A percentile compares a stretch with the other conserved stretches of the same genome.
These are phyloP conservation scores for Hyposmocoma kahamanoa DNA, from an alignment of 1,140 invertebrate species.

Conservation along the genomic window DNA sequence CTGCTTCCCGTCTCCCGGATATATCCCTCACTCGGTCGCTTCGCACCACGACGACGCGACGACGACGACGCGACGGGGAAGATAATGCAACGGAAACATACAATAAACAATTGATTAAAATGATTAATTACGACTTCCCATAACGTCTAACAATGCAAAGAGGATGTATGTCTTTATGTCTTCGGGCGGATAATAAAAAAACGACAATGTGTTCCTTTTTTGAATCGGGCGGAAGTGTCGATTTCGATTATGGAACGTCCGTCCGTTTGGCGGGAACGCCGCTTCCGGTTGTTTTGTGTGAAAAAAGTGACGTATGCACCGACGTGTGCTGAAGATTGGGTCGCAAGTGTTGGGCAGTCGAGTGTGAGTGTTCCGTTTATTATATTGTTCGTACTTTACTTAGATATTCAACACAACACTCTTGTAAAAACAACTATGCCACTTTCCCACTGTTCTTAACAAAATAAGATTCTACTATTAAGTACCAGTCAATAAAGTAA, in stretches of 20 bases:
- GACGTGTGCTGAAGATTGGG: no score
- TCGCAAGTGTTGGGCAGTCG: no score
- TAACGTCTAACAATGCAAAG: constrained; percentile 25
- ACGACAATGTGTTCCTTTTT: constrained; percentile 52
- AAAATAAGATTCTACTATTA: no score
- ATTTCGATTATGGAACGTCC: constrained; percentile 62
- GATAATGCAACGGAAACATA: no score
- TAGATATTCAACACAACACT: no score
- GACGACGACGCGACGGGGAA: no score
- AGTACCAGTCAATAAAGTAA: no score
- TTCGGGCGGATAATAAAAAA: constrained; percentile 25
- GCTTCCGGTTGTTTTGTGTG: constrained; percentile 25
- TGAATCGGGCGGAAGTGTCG: constrained; percentile 51
- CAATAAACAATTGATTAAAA: neutral
- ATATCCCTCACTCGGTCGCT: neutral
- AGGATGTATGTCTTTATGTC: constrained; percentile 16
- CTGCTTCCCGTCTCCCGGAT: neutral
- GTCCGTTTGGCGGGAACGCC: constrained; percentile 50
- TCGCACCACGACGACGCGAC: no score
- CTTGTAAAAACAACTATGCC: no score
- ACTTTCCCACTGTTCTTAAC: no score
- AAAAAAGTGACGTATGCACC: neutral
- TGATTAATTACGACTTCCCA: neutral
- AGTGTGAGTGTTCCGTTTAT: no score
- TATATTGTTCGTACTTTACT: no score